Base-by-base conservation (phyloP, 2,888 invertebrate species). In the Drosophila algonquin region DNA sequence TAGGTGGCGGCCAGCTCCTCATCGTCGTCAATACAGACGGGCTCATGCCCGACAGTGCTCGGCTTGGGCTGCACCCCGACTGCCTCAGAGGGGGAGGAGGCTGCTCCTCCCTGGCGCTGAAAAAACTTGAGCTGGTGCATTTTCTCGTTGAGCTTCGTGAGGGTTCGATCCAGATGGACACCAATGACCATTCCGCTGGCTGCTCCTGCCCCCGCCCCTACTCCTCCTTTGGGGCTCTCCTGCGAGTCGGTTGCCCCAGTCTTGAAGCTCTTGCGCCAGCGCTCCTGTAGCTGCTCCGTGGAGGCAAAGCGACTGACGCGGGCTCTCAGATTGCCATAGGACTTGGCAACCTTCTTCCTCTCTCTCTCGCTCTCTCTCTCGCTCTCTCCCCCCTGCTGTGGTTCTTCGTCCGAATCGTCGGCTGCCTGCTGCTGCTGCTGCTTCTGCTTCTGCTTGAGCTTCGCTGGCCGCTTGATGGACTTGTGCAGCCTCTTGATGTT, bases 181-280 rank as follows among this genome's bases (percentile, higher is more conserved):
- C 78, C 57, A 32, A 70, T 51, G 2, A 57, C 64, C n/a, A 67
- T 50, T 18, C 67, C 67, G 1, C 56, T 51, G 6, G 64, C 62
- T 1, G 74, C 73, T 75, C 63, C 12, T 78, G 80, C 18, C 18
- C 8, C 21, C 14, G 27, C n/a, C 1, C 12, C 48, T 2, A 40
- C 40, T 14, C 5, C 12, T n/a, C n/a, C 14, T 7, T 50, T 8
- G 40, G 24, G 30, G 2, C 1, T 51, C 10, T 10, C n/a, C n/a
- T 5, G 7, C 5, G n/a, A 10, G 4, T 10, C 18, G 50, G 12
- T n/a, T 0, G 10, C n/a, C 14, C 9, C 16, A n/a, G 9, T 50
- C 16, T 85, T 90, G 51, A 91, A 85, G 30, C 88, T 90, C 48
- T 88, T 90, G 45, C 87, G 88, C 91, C 91, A 91, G 21, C 60